A percentile compares a stretch with the other conserved stretches of the same genome.
phyloP scores from a whole-genome alignment of 2,888 invertebrate species.

The Cerastis leucographa region DNA sequence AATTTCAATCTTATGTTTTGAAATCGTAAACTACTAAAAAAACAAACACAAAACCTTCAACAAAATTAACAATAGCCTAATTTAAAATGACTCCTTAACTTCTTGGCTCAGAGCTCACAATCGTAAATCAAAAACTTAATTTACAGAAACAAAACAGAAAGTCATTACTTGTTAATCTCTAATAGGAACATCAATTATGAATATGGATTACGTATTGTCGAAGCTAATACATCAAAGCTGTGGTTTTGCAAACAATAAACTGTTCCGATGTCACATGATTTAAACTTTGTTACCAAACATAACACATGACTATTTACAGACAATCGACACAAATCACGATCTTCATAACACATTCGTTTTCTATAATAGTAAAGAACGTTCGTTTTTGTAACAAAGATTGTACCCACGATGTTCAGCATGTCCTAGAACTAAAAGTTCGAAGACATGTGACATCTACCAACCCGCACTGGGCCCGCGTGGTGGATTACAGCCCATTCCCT shows the following conservation, averaged over 20 bases:
- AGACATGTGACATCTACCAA: no score
- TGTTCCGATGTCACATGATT: conserved; percentile 38
- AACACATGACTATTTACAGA: conserved; percentile 27
- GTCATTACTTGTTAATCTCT: conserved; percentile 12
- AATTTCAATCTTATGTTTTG: not conserved
- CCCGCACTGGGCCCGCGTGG: no score
- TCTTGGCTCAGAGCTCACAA: not conserved
- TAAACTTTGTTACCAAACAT: conserved; percentile 39
- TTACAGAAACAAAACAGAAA: conserved; percentile 1
- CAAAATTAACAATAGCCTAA: not conserved
- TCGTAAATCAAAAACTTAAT: not conserved
- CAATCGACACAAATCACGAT: conserved; percentile 27
- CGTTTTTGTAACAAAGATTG: not conserved
- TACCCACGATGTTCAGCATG: no score
- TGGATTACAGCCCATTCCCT: no score
- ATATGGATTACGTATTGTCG: conserved; percentile 41
- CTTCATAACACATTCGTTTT: conserved; percentile 10
- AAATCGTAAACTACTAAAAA: conserved; percentile 2
- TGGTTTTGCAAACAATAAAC: conserved; percentile 31
- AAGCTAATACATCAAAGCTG: conserved; percentile 30
- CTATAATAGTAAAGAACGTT: conserved; percentile 1
- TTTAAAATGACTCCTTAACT: not conserved
- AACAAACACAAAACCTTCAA: not conserved
- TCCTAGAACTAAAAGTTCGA: no score
- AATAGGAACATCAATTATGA: conserved; percentile 21